Evolutionary conservation across 2,113 vertebrate genomes (phyloP), one percentile per base, ranked within the genome.

Genomic region (Ptychochromis oligacanthus): DNA sequence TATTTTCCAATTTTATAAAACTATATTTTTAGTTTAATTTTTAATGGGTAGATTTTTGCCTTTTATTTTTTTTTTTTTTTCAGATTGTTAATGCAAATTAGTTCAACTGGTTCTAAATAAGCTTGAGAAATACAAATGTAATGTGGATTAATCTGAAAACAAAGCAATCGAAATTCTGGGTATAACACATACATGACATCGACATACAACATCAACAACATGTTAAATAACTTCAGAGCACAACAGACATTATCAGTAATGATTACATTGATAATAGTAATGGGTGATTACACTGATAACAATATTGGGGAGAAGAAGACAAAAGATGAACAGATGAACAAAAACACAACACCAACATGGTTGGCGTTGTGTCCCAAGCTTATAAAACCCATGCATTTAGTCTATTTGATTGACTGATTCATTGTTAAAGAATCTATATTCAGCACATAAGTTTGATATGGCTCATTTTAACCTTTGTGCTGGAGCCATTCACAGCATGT

Each of bases 391-490:
- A 52, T 52, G 31, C 52, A 72, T 52, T 72, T n/a, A 72, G 65
- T 49, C 17, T 52, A 15, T 70, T 70, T 52, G 24, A 18, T 46
- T 52, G 24, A 20, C 24, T 7, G 43, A 49, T 24, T 28, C 3
- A 61, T 89, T 70, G 60, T 55, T 77, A 55, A 17, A 20, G 46
- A 54, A 26, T 52, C 65, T 64, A 22, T 65, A 84, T 81, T 60
- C 58, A 46, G 13, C 75, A 38, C 24, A 77, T 9, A 77, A 12
- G 40, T 84, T 86, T 77, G 55, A 87, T 74, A 14, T 59, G 57
- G 4, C 59, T 82, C 28, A 17, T 59, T 86, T 83, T 77, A 79
- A 55, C 70, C 34, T 83, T 67, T 61, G 55, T 46, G 3, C 14
- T 1, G 58, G 43, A 40, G 59, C 65, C 11, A 15, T 43, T 56